phyloP scores from a whole-genome alignment of 1,140 invertebrate species.

The Hormaphis cornu region DNA sequence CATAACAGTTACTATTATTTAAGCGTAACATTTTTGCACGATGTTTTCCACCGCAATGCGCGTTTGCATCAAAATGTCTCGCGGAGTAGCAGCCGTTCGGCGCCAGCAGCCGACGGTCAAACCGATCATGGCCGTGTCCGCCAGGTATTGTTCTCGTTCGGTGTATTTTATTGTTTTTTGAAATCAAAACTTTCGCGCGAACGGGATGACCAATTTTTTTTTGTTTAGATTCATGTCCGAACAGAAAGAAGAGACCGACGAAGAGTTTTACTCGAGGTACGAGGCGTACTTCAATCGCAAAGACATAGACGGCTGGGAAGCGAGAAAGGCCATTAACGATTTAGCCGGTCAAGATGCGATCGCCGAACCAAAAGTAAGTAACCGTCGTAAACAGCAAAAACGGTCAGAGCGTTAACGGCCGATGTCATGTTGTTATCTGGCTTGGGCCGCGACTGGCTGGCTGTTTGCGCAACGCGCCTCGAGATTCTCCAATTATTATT shows the following conservation, averaged over 20 bases:
- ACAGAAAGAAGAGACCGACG: constrained; percentile 48
- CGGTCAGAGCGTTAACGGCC: too few species aligned
- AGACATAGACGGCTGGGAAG: constrained; percentile 94
- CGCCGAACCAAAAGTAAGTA: constrained; percentile 78
- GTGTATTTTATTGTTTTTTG: too few species aligned
- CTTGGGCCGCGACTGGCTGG: too few species aligned
- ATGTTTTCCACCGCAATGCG: background rate
- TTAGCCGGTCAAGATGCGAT: constrained; percentile 73
- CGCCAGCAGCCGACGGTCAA: background rate
- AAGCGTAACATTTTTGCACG: background rate
- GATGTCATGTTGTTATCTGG: too few species aligned
- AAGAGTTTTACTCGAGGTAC: constrained; percentile 66
- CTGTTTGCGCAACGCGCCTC: too few species aligned
- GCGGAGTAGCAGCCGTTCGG: background rate
- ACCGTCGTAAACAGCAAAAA: too few species aligned
- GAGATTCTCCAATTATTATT: too few species aligned
- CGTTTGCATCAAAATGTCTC: background rate
- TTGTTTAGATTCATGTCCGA: background rate
- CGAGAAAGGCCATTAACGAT: constrained; percentile 78
- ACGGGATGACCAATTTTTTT: too few species aligned
- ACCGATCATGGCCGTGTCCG: background rate
- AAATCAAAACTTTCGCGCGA: too few species aligned
- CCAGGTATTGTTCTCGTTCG: constrained; percentile 4
- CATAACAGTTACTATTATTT: too few species aligned
- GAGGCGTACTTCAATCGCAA: constrained; percentile 75